phyloP scores from a whole-genome alignment of 2,797 vertebrate genomes.

The Malacoraja senta region DNA sequence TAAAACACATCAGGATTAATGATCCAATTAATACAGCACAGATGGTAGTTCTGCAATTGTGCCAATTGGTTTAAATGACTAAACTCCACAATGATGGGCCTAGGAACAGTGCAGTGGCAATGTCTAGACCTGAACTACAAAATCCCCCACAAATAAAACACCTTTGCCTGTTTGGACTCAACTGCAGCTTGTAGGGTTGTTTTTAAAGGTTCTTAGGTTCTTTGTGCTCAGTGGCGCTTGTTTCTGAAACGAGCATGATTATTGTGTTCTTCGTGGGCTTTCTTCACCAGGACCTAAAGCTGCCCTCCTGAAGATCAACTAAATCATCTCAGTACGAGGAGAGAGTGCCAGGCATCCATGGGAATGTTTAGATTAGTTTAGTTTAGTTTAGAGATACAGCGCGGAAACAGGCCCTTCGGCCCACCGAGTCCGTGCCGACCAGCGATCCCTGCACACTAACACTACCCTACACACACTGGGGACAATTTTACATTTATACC shows the following conservation, averaged over 20 bases:
- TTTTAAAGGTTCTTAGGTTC: constrained; percentile 8
- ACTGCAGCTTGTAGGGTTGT: not conserved
- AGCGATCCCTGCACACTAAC: too few species aligned
- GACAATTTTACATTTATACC: too few species aligned
- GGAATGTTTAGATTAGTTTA: too few species aligned
- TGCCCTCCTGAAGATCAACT: not conserved
- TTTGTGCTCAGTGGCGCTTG: not conserved
- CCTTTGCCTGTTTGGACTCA: constrained; percentile 8
- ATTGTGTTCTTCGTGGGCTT: not conserved
- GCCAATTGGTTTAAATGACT: constrained; percentile 24
- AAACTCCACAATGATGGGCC: not conserved
- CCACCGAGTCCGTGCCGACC: too few species aligned
- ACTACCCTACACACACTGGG: too few species aligned
- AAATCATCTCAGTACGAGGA: not conserved
- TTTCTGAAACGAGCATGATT: not conserved
- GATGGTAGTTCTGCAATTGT: not conserved
- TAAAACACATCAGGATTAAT: constrained; percentile 33
- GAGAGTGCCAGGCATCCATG: not conserved
- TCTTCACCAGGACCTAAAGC: not conserved
- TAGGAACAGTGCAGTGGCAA: not conserved
- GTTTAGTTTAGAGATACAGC: too few species aligned
- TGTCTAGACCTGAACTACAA: constrained; percentile 12
- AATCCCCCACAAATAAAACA: not conserved
- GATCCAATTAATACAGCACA: constrained; percentile 22
- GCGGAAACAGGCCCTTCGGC: too few species aligned